Conservation (phyloP, 2,888 invertebrate genomes). For the Thera obeliscata region DNA sequence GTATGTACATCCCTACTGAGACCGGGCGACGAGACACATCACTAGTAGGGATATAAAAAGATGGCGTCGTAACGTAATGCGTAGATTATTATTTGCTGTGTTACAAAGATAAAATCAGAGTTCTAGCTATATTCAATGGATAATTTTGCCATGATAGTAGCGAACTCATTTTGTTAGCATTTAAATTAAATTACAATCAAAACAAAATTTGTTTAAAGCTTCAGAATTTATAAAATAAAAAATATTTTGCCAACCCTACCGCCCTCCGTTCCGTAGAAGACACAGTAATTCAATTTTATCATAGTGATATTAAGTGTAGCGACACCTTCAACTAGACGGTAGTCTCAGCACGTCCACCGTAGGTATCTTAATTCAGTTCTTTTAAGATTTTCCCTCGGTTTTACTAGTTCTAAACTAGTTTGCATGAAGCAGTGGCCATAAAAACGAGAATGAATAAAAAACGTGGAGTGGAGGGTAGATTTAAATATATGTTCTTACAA, state of each 20-base stretch:
- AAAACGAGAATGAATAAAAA: not conserved
- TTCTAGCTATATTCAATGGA: no score
- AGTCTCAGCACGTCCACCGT: conserved; percentile 50
- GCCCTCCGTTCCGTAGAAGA: conserved; percentile 26
- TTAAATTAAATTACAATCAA: no score
- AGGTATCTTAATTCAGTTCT: conserved; percentile 46
- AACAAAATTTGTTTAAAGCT: no score
- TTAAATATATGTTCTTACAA: not conserved
- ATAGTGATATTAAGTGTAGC: conserved; percentile 68
- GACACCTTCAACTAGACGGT: conserved; percentile 50
- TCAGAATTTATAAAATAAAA: no score
- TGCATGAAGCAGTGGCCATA: conserved; percentile 20
- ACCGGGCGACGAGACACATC: no score
- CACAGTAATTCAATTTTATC: conserved; percentile 68
- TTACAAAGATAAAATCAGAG: no score
- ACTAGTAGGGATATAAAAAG: no score
- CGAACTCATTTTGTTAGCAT: no score
- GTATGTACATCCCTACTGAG: no score
- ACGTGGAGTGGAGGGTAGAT: not conserved
- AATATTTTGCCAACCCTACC: conserved; percentile 27
- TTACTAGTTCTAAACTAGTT: conserved; percentile 27
- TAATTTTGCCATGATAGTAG: no score
- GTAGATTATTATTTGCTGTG: no score
- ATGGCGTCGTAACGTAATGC: no score
- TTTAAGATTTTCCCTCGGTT: conserved; percentile 45